Base-by-base conservation (phyloP, 1,140 invertebrate species). In the Archegozetes longisetosus region DNA sequence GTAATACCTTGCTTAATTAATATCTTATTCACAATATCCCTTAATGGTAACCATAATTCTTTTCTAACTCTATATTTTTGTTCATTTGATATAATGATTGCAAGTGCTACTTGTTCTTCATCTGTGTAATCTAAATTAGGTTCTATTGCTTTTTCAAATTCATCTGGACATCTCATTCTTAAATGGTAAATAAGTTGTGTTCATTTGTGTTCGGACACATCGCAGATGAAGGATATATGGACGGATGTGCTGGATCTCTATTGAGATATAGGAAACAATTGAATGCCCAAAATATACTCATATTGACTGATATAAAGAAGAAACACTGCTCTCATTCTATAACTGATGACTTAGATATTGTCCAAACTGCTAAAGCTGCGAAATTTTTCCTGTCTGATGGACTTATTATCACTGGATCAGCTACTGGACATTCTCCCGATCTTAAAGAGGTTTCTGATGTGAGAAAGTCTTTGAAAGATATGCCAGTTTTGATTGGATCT, bases 241-340 rank as follows among this genome's bases (percentile, higher is more conserved):
- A 89, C 67, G 81, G 83, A 6, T 84, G 82, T 73, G 86, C 86
- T 28, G 87, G 85, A 0, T 66, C 73, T 47, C 67, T 90, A 27
- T 65, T 88, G 12, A 70, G 87, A 57, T 89, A 86, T 68, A 71
- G 86, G 26, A 79, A 72, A 65, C 66, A 74, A 20, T 84, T 90
- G 58, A 78, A 76, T 46, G 84, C 85, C 12, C 76, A 86, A 27
- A 65, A 84, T 68, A 71, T 90, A 9, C 67, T 79, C 2, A 72
- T 89, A 17, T 82, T 87, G 58, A 79, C 82, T 1, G 87, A 90
- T 74, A 79, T 90, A 2, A 90, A 90, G 68, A 90, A 90, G 68
- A 90, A 90, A 69, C 86, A 90, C 67, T 84, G 81, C 72, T 79
- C 86, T 3, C 87, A 89, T 72, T 71, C 83, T 1, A 81, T 90